Evolutionary conservation across 1,140 invertebrate genomes (phyloP).

Genomic region (Drosophila quadrilineata): DNA sequence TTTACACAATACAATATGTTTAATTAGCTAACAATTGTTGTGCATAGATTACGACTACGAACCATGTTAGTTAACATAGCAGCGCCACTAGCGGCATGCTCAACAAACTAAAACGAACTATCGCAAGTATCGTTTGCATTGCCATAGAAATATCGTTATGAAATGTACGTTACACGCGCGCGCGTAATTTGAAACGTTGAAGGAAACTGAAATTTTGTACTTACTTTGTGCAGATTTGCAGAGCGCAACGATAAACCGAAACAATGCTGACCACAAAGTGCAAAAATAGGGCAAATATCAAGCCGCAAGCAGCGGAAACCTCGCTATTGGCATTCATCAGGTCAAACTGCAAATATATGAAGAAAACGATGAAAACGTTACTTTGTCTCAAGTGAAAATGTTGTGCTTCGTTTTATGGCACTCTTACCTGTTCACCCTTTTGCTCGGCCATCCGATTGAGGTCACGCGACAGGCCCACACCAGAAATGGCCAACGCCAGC

Average conservation of each 20-base stretch:
- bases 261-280: slow-evolving; percentile 79
- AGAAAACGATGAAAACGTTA: slow-evolving; percentile 19
- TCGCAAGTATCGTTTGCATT: neutral
- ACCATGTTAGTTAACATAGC: slow-evolving; percentile 22
- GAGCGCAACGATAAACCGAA: slow-evolving; percentile 74
- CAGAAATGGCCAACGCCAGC: slow-evolving; percentile 75
- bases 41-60: neutral
- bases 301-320: slow-evolving; percentile 70
- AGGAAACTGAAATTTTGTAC: slow-evolving; percentile 21
- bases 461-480: slow-evolving; percentile 74
- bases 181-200: neutral
- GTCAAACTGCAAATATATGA: slow-evolving; percentile 47
- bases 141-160: neutral
- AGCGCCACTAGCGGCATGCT: slow-evolving; percentile 5
- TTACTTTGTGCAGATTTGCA: slow-evolving; percentile 77
- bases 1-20: too few relatives aligned
- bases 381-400: neutral
- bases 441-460: slow-evolving; percentile 73
- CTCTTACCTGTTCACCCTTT: slow-evolving; percentile 41
- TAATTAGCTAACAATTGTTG: slow-evolving; percentile 2
- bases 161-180: neutral
- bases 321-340: slow-evolving; percentile 65
- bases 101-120: slow-evolving; percentile 7
- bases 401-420: neutral
- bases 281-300: slow-evolving; percentile 72